phyloP scores from a whole-genome alignment of 2,888 invertebrate genomes.

The Philonicus albiceps region DNA sequence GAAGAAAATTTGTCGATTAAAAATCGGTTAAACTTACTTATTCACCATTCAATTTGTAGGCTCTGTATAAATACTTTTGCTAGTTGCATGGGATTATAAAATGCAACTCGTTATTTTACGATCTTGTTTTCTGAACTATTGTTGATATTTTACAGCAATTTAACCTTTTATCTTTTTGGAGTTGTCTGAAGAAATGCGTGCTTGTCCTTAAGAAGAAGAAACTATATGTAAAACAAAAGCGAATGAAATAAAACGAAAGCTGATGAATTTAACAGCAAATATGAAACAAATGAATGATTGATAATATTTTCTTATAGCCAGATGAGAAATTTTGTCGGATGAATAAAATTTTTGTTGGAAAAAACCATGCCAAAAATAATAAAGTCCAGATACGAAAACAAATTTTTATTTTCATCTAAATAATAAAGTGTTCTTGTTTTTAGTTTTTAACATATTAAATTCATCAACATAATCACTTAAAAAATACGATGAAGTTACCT shows the following conservation, averaged over 20 bases:
- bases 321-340: constrained; percentile 21
- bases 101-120: no score
- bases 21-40: no score
- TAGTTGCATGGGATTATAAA: not conserved
- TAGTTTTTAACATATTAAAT: constrained; percentile 46
- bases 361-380: constrained; percentile 37
- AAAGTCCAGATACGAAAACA: constrained; percentile 33
- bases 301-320: not conserved
- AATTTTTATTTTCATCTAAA: constrained; percentile 42
- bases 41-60: no score
- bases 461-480: constrained; percentile 45
- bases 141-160: not conserved
- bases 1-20: no score
- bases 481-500: constrained; percentile 9
- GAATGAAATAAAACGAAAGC: constrained; percentile 35
- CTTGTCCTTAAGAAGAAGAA: not conserved
- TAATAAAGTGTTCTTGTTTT: constrained; percentile 34
- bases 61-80: no score
- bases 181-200: not conserved
- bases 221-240: not conserved
- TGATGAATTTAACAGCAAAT: constrained; percentile 47
- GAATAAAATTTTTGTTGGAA: constrained; percentile 13
- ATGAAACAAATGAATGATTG: constrained; percentile 29
- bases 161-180: not conserved
- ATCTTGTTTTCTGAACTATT: no score